These are phyloP conservation scores for Plotosus lineatus DNA, from an alignment of 2,113 vertebrate species.

Conservation along the genomic window DNA sequence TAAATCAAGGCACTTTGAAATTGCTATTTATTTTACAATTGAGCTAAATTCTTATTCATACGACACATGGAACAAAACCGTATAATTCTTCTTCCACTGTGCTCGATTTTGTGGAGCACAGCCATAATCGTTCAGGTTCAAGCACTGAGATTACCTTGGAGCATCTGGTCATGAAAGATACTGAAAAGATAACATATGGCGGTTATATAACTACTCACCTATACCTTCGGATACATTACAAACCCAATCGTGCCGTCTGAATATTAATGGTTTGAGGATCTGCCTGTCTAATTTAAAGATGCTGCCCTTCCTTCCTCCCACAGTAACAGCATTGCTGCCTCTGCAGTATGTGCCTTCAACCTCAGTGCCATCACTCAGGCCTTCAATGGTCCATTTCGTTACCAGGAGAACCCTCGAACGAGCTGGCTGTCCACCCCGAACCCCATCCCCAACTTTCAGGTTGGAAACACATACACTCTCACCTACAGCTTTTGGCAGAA, in stretches of 20 bases:
- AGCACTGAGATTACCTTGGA: not conserved
- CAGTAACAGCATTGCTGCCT: constrained; percentile 94
- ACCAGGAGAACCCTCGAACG: constrained; percentile 92
- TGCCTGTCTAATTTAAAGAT: not conserved
- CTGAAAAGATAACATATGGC: not conserved
- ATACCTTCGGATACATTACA: not conserved
- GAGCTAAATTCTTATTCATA: too few species aligned
- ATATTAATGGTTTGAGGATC: not conserved
- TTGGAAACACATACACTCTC: constrained; percentile 52
- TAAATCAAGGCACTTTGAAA: too few species aligned
- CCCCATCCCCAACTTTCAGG: constrained; percentile 94
- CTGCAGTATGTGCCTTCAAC: constrained; percentile 94
- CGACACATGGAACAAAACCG: too few species aligned
- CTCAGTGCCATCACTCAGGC: constrained; percentile 86
- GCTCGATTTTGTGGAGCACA: not conserved
- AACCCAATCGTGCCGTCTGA: not conserved
- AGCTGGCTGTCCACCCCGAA: constrained; percentile 92
- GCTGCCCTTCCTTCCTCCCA: constrained; percentile 10
- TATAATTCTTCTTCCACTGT: too few species aligned
- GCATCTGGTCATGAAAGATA: not conserved
- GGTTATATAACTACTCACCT: not conserved
- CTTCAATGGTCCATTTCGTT: constrained; percentile 92
- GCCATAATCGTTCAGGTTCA: not conserved
- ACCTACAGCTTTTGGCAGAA: not conserved
- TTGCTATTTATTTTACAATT: too few species aligned